Base-by-base conservation (phyloP, 2,113 vertebrate genomes). In the Gymnorhina tibicen region DNA sequence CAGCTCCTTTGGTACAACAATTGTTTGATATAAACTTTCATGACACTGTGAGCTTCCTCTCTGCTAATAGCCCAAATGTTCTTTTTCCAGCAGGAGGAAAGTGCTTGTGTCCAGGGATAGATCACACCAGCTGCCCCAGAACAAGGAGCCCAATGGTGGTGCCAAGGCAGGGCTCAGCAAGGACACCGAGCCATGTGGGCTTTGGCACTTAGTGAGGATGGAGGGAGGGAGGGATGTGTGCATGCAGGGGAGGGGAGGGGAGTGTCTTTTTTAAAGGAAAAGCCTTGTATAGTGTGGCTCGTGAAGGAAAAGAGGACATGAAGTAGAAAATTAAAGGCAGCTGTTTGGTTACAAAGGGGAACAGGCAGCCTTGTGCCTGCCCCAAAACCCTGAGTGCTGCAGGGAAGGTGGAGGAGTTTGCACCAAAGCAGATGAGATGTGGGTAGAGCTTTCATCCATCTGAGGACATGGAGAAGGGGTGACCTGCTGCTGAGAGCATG, bases 11-110 rank as follows among this genome's bases (percentile, higher is more conserved):
- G 73, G 83, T 96, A 78, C 91, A 95, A 92, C 82, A 93, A 97
- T 96, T 97, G 94, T 95, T 93, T 94, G 89, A 90, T 76, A 91
- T 87, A 96, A 97, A 95, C 94, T 93, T 83, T 12, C 87, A 95
- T 95, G 96, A 96, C 93, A 97, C 83, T 74, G 47, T 19, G 78
- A 96, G 97, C 81, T 97, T 97, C 97, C 97, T 97, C 63, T 96
- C 82, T 87, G 85, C 74, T 97, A 97, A 96, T 73, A 93, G 93
- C 70, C 74, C 72, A 87, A 93, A 91, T 70, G 91, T 95, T 92
- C 89, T 93, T 95, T 95, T 95, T 97, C 89, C 97, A 97, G 92
- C 91, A 94, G 91, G 70, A 96, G 75, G 70, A 97, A 95, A 93
- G 83, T 37, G 62, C 56, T 33, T 59, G 50, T 93, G 87, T 92